A percentile compares a stretch with the other conserved stretches of the same genome.
phyloP scores from a whole-genome alignment of 2,113 vertebrate species.

The Pseudonaja textilis region DNA sequence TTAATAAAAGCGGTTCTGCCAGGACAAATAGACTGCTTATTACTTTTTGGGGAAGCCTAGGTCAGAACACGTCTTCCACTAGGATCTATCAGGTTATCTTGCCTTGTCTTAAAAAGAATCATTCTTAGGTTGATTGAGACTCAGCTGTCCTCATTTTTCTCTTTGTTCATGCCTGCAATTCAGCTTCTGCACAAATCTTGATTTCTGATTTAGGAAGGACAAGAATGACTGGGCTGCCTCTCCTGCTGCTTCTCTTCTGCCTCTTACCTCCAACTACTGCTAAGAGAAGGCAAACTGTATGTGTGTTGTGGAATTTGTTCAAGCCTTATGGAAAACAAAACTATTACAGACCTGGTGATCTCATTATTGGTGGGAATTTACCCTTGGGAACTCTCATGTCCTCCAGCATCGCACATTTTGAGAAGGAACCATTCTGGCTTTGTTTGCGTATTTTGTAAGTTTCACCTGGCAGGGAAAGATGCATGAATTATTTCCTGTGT shows the following conservation, averaged over 20 bases:
- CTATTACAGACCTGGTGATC: no score
- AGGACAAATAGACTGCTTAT: no score
- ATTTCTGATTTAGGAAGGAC: background rate
- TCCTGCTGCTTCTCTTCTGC: background rate
- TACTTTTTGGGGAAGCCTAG: no score
- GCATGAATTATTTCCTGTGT: background rate
- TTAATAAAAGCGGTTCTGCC: no score
- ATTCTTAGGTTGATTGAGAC: no score
- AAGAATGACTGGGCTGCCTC: background rate
- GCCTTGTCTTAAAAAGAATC: no score
- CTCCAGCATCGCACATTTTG: rapidly evolving
- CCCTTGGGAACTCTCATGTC: no score
- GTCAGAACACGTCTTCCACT: no score
- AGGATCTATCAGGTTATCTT: no score
- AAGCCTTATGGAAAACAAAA: background rate
- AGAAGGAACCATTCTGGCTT: background rate
- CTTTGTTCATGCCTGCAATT: background rate
- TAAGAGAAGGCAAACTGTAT: background rate
- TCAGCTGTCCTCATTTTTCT: no score
- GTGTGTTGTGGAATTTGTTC: background rate
- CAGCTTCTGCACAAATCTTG: background rate
- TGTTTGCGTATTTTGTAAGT: background rate
- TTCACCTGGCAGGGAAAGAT: background rate
- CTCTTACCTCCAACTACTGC: background rate
- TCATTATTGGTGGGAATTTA: background rate